A percentile compares a stretch with the other conserved stretches of the same genome.
Conservation (phyloP, 2,888 invertebrate genomes). For the Electrophaes corylata region DNA sequence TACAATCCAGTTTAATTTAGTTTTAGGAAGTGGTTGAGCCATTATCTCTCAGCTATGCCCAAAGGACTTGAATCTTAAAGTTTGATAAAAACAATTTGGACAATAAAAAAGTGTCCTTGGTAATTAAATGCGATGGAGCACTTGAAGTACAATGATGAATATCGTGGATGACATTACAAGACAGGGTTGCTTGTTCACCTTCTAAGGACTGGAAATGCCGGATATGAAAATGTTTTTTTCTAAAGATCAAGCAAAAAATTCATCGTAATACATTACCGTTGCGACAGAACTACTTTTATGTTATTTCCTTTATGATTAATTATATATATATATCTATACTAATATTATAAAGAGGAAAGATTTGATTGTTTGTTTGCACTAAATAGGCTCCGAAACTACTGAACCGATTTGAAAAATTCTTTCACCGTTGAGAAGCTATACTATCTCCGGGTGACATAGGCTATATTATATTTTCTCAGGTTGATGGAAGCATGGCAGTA, state of each 20-base stretch:
- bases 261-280: neutral
- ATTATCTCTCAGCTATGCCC: slow-evolving; percentile 14
- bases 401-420: too few species aligned
- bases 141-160: slow-evolving; percentile 19
- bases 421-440: too few species aligned
- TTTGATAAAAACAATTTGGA: slow-evolving; percentile 55
- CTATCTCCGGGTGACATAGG: too few species aligned
- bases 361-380: too few species aligned
- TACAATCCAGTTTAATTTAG: neutral
- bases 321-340: too few species aligned
- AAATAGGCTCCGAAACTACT: too few species aligned
- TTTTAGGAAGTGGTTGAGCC: slow-evolving; percentile 4
- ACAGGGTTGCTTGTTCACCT: slow-evolving; percentile 23
- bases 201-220: slow-evolving; percentile 15
- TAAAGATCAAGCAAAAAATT: neutral
- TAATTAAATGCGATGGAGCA: slow-evolving; percentile 38
- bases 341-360: too few species aligned
- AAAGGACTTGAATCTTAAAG: slow-evolving; percentile 43
- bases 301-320: too few species aligned
- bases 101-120: slow-evolving; percentile 48
- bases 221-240: slow-evolving; percentile 2
- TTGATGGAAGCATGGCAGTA: too few species aligned
- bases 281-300: too few species aligned
- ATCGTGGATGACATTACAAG: slow-evolving; percentile 22
- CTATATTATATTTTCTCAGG: too few species aligned